Evolutionary conservation across 2,797 vertebrate species (phyloP).

Genomic region (Chloroceryle inda): DNA sequence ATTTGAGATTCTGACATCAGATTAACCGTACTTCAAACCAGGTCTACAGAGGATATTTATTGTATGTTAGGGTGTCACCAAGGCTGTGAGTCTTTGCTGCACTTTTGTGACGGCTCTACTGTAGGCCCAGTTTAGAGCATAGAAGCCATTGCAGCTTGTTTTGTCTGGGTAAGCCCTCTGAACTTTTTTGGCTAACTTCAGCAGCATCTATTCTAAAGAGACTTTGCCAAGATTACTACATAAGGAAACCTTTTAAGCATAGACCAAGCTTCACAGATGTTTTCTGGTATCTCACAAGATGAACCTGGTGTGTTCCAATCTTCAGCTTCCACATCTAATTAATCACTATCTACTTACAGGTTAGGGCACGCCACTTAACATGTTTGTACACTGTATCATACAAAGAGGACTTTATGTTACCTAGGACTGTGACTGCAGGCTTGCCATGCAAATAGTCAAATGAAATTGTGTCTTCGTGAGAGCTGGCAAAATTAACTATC

Average conservation of each 20-base stretch:
- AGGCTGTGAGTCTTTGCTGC: not conserved
- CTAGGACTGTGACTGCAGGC: not conserved
- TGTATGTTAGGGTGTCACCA: not conserved
- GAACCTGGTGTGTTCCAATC: not conserved
- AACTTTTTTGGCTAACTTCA: not conserved
- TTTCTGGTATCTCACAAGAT: not conserved
- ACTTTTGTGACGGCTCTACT: not conserved
- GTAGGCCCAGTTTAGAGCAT: not conserved
- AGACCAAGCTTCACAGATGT: not conserved
- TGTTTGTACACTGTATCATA: not conserved
- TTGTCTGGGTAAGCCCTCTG: not conserved
- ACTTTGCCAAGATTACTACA: not conserved
- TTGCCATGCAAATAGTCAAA: not conserved
- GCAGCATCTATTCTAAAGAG: not conserved
- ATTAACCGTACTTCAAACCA: not conserved
- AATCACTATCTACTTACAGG: not conserved
- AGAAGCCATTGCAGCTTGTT: not conserved
- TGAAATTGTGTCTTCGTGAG: not conserved
- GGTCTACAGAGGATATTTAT: not conserved
- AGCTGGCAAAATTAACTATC: not conserved
- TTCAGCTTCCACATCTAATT: not conserved
- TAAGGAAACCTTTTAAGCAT: not conserved
- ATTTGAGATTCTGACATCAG: not conserved
- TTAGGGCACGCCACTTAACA: not conserved
- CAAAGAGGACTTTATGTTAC: not conserved